Base-by-base conservation (phyloP, 2,888 invertebrate species). In the Brachylomia viminalis region DNA sequence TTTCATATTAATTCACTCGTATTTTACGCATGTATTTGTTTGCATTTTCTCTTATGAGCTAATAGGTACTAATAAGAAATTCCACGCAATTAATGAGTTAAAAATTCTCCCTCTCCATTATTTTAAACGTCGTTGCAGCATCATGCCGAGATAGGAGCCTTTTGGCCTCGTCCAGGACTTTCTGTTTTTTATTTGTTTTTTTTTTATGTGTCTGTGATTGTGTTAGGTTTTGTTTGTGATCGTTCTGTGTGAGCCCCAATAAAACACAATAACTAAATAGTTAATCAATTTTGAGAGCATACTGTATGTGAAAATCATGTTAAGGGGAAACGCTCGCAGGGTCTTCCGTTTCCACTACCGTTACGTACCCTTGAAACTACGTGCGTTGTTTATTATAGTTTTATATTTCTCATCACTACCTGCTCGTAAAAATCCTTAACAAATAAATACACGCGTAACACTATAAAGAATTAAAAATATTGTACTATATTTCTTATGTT, bases 321-420 rank as follows among this genome's bases (percentile, higher is more conserved):
- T 88, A 88, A 88, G 89, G 90, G 90, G 91, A 91, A 92, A 91
- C 89, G 81, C 79, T 81, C 61, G 79, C 84, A 69, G 86, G 78
- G 83, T 90, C 89, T 91, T 92, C 90, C 90, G 89, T 89, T 90
- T 86, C 84, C 87, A 87, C 84, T 84, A 88, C 75, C 86, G 85
- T 82, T 86, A 58, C 20, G 61, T 82, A 77, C 73, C 82, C 89
- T 90, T 90, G 89, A 89, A 84, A 77, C 59, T 79, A 82, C 75
- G 79, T 86, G 85, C 82, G 79, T 72, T 56, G 72, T 72, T 33
- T 67, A 58, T 38, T 38, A 20, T 67, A 38, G 11, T 67, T 38
- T 56, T 38, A 54, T 56, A 8, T 56, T 56, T 67, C n/a, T 58
- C 67, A 58, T 56, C n/a, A 58, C 20, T 11, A 33, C 54, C 33